Evolutionary conservation across 1,140 invertebrate species (phyloP), one percentile per base, ranked within the genome.

Genomic region (Forficula auricularia): DNA sequence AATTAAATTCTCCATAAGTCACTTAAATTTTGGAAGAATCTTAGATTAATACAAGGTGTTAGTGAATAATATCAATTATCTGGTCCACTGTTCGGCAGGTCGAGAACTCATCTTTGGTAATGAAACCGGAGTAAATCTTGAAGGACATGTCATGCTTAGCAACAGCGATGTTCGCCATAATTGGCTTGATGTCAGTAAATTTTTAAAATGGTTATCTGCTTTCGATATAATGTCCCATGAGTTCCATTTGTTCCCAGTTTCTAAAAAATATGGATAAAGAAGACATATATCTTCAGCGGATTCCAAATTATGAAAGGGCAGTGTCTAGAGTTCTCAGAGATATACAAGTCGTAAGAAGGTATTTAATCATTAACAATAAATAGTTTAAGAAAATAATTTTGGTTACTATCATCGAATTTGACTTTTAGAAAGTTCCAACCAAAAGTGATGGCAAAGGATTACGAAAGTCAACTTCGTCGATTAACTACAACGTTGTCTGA

Each of bases 381-480:
- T 22, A 42, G 14, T 1, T 8, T 8, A 42, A 3, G 12, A n/a
- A 40, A 9, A 47, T 19, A 30, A 34, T 40, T 10, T n/a, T n/a
- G n/a, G n/a, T n/a, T n/a, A n/a, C n/a, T n/a, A n/a, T n/a, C n/a
- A n/a, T n/a, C n/a, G n/a, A n/a, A n/a, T n/a, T n/a, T n/a, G n/a
- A n/a, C n/a, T n/a, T 71, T 52, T 58, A 80, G 81, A 57, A 88
- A 90, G 60, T 89, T 89, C 59, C 86, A 87, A 74, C 85, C 84
- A 0, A 82, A 81, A 63, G 74, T 84, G 43, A 74, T 87, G 59
- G 85, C 79, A 3, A 71, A 74, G 14, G 73, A 79, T 50, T 91
- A 91, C 60, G 83, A 87, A 51, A 69, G 69, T 44, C 79, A 90
- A 57, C 62, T 92, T 9, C 65, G 75, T 19, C 79, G 83, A 53